phyloP scores from a whole-genome alignment of 2,888 invertebrate species.

The Lithophane ornitopus region DNA sequence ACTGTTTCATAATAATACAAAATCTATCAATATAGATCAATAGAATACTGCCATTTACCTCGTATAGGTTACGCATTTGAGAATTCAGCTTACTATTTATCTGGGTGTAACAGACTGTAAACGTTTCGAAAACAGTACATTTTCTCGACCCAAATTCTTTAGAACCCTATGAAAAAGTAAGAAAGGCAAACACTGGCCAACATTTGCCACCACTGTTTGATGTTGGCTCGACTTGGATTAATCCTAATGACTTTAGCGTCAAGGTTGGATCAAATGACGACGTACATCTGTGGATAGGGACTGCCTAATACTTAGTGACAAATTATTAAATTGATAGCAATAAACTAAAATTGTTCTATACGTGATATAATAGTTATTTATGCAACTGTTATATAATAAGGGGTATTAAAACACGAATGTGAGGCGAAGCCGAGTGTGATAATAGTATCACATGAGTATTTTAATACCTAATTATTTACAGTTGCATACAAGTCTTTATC shows the following conservation, averaged over 20 bases:
- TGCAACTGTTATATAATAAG: no score
- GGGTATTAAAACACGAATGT: no score
- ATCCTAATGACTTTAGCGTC: constrained; percentile 8
- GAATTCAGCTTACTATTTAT: constrained; percentile 42
- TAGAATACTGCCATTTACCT: neutral
- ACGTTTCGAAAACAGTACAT: constrained; percentile 38
- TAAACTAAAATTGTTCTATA: neutral
- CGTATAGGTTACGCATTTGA: neutral
- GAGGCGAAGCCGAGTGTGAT: no score
- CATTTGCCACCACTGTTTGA: constrained; percentile 24
- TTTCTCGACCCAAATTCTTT: constrained; percentile 48
- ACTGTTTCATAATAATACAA: neutral
- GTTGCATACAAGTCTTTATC: no score
- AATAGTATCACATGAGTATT: no score
- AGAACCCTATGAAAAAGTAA: constrained; percentile 32
- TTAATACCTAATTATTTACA: no score
- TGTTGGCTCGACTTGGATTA: constrained; percentile 23
- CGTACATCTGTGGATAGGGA: neutral
- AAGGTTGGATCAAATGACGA: constrained; percentile 15
- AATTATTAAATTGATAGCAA: constrained; percentile 1
- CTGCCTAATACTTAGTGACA: neutral
- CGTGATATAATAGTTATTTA: no score
- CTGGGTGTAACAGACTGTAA: constrained; percentile 41
- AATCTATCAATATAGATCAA: neutral
- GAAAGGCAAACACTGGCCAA: constrained; percentile 24